These are phyloP conservation scores for Cyclura pinguis DNA, from an alignment of 2,797 vertebrate species.

Conservation along the genomic window DNA sequence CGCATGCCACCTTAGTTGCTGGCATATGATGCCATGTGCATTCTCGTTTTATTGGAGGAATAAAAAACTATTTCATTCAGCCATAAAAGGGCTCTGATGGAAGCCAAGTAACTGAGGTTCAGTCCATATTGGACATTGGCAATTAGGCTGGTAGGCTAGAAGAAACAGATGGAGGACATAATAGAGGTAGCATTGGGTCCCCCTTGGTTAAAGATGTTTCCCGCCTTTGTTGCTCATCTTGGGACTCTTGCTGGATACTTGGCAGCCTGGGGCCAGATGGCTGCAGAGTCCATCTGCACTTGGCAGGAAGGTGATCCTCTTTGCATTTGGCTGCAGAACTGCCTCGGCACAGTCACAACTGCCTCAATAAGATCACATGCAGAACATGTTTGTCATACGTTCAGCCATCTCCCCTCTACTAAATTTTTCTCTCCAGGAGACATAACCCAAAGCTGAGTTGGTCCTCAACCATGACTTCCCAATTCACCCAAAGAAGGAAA, in stretches of 20 bases:
- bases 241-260: slow-evolving; percentile 4
- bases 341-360: background rate
- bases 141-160: slow-evolving; percentile 1
- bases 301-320: background rate
- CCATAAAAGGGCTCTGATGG: background rate
- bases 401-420: background rate
- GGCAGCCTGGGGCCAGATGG: background rate
- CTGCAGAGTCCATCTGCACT: background rate
- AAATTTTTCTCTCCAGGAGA: background rate
- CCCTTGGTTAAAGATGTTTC: background rate
- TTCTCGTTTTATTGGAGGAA: background rate
- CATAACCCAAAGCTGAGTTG: no score
- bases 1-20: background rate
- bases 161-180: background rate
- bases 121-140: background rate
- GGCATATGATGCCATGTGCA: background rate
- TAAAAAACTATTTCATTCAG: background rate
- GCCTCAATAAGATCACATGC: background rate
- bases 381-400: background rate
- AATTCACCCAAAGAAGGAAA: no score
- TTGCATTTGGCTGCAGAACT: slow-evolving; percentile 9
- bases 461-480: background rate
- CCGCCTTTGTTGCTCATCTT: slow-evolving; percentile 13
- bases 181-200: background rate
- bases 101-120: background rate